Percentiles rank a stretch among this genome's conserved stretches.
Conservation (phyloP, 2,113 vertebrate species). For the Lasiurus cinereus region DNA sequence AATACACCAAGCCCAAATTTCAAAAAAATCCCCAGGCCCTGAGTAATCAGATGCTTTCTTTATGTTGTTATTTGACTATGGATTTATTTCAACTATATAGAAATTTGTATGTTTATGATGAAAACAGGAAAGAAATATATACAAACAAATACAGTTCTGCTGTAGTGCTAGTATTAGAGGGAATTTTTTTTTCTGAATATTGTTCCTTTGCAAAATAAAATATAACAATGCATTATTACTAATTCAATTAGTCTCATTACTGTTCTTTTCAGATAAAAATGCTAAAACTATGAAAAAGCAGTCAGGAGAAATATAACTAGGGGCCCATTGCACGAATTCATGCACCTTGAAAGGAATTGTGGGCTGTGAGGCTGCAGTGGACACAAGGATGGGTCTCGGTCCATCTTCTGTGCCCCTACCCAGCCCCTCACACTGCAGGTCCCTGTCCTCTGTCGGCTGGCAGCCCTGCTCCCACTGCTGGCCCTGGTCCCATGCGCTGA, state of each 20-base stretch:
- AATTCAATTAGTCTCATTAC: conserved; percentile 15
- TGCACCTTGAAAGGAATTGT: too few species aligned
- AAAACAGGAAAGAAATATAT: not conserved
- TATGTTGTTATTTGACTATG: not conserved
- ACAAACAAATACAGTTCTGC: not conserved
- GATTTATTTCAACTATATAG: not conserved
- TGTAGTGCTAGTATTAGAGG: not conserved
- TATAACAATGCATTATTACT: not conserved
- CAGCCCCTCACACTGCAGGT: too few species aligned
- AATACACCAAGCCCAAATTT: not conserved
- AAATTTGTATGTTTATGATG: not conserved
- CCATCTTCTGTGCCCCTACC: too few species aligned
- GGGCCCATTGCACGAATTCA: too few species aligned
- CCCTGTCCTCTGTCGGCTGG: too few species aligned
- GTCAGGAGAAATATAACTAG: not conserved
- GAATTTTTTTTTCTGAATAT: not conserved
- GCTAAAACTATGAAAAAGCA: conserved; percentile 8
- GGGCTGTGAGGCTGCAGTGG: too few species aligned
- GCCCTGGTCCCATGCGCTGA: too few species aligned
- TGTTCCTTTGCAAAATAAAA: conserved; percentile 37
- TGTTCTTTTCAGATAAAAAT: conserved; percentile 28
- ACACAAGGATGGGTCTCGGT: too few species aligned
- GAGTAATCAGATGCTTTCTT: not conserved
- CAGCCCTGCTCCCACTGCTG: too few species aligned
- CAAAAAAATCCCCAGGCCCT: not conserved